Evolutionary conservation across 2,888 invertebrate genomes (phyloP), one percentile per base, ranked within the genome.

Genomic region (Dusona sp.): DNA sequence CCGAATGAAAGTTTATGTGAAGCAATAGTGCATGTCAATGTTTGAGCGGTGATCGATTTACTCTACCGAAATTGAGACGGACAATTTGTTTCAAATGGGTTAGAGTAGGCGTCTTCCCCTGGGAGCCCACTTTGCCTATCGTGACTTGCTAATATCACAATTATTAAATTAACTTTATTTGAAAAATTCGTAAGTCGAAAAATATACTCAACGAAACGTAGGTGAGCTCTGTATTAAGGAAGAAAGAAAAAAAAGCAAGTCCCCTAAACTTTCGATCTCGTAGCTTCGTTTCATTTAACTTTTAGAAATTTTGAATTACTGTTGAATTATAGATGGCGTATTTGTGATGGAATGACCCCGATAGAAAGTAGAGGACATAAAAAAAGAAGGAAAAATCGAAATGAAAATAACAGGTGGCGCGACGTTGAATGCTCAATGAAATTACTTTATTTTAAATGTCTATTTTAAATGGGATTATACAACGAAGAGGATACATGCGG

Each of bases 351-450:
- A 77, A 48, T 25, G 38, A 29, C 51, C 67, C 78, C 36, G 67
- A 51, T 9, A 6, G 11, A 13, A 42, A n/a, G 65, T 54, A 19
- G 13, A 22, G 9, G 16, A 42, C 3, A 38, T 38, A 67, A 38
- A 64, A 64, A 57, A 64, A 9, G 8, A 19, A 1, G 25, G 36
- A 48, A 68, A 57, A 67, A 79, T 73, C 64, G 72, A 54, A 83
- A 83, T 57, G 83, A 86, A 77, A 86, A 86, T 83, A 86, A 81
- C 86, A 86, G 84, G 86, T 86, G 86, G 84, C 51, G 80, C 77
- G 77, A 72, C 57, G 80, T 86, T 73, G 80, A 80, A 84, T 78
- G 84, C 73, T 84, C 80, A 68, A 83, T 80, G 86, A 77, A 86
- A 80, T 86, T 78, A 84, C 84, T 86, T 78, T 73, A 81, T 86